phyloP scores from a whole-genome alignment of 2,797 vertebrate species.

The Lacerta agilis region DNA sequence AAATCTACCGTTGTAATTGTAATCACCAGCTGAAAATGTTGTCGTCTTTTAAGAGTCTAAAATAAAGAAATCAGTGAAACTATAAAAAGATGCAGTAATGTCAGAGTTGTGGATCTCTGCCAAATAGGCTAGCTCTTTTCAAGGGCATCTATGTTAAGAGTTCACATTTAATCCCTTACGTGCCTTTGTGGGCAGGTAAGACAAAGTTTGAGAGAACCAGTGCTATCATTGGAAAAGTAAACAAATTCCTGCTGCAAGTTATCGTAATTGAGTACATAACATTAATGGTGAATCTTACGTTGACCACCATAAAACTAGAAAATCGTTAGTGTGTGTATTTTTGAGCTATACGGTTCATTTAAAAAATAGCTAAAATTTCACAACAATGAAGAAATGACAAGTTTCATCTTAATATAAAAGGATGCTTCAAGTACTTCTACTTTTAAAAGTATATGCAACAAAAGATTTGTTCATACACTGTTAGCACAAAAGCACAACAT shows the following conservation, averaged over 20 bases:
- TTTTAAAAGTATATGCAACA: conserved; percentile 3
- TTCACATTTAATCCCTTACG: not conserved
- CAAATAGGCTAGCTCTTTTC: conserved; percentile 34
- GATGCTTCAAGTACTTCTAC: conserved; percentile 41
- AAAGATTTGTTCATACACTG: conserved; percentile 15
- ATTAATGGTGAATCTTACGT: not conserved
- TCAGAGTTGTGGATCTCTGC: not conserved
- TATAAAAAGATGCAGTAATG: not conserved
- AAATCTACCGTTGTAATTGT: not conserved
- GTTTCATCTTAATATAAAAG: conserved; percentile 39
- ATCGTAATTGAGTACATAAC: not conserved
- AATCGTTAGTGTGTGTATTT: not conserved
- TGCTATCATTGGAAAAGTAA: conserved; percentile 38
- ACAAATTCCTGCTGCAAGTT: not conserved
- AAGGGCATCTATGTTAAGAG: fast-evolving
- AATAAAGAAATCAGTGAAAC: conserved; percentile 54
- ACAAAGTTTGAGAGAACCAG: conserved; percentile 3
- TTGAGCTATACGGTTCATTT: not conserved
- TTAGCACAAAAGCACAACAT: conserved; percentile 34
- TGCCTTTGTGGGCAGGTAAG: conserved; percentile 11
- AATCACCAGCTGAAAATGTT: conserved; percentile 34
- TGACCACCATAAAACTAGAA: not conserved
- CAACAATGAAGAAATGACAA: conserved; percentile 1
- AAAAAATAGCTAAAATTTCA: conserved; percentile 35
- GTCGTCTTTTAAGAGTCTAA: conserved; percentile 44